These are phyloP conservation scores for Prionailurus bengalensis DNA, from an alignment of 2,113 vertebrate genomes.

Conservation along the genomic window DNA sequence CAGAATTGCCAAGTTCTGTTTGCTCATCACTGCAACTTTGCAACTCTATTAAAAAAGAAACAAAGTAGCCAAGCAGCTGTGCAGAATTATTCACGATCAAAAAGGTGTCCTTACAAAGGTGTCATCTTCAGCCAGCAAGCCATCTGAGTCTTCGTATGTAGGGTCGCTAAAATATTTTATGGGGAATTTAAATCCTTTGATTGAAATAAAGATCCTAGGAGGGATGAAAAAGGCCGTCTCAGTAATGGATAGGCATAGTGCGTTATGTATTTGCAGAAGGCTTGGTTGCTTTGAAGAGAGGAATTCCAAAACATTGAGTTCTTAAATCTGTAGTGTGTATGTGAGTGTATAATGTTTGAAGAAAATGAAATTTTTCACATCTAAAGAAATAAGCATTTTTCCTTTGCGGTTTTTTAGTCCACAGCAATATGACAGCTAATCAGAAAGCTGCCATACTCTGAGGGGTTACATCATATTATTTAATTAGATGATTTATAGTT, in stretches of 20 bases:
- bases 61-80: not conserved
- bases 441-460: not conserved
- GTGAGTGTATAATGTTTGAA: slow-evolving; percentile 27
- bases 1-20: not conserved
- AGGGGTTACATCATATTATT: slow-evolving; percentile 39
- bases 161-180: slow-evolving; percentile 33
- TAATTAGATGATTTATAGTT: slow-evolving; percentile 62
- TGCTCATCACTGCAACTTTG: not conserved
- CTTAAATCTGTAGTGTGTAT: not conserved
- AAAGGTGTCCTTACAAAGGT: slow-evolving; percentile 42
- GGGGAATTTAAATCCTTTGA: slow-evolving; percentile 60
- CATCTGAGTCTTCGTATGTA: slow-evolving; percentile 56
- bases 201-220: slow-evolving; percentile 60
- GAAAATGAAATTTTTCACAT: slow-evolving; percentile 62
- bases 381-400: slow-evolving; percentile 65
- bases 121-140: not conserved
- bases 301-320: not conserved
- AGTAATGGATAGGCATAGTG: slow-evolving; percentile 15
- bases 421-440: slow-evolving; percentile 24
- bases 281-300: not conserved
- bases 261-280: not conserved
- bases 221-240: slow-evolving; percentile 61
- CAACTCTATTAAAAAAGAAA: not conserved
- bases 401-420: not conserved
- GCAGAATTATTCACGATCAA: not conserved